Evolutionary conservation across 2,113 vertebrate genomes (phyloP).

Genomic region (Microcebus jonahi): DNA sequence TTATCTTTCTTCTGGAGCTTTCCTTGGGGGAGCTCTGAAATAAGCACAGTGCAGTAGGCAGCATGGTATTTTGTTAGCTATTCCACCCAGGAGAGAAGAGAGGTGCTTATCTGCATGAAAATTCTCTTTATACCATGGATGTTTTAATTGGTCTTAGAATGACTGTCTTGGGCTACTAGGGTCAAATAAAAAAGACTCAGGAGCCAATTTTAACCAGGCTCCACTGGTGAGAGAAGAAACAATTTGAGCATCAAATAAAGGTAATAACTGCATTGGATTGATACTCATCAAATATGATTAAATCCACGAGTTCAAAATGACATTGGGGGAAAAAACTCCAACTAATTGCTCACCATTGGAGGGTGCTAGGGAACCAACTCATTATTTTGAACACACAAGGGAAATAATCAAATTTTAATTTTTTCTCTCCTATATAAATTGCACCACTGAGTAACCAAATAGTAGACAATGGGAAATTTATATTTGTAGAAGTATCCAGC

Average conservation of each 20-base stretch:
- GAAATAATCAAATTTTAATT: conserved; percentile 24
- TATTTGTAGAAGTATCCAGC: not conserved
- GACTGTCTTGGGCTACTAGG: not conserved
- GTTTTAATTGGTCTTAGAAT: conserved; percentile 43
- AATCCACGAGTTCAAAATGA: not conserved
- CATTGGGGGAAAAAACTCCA: not conserved
- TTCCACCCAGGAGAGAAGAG: not conserved
- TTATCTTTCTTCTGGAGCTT: not conserved
- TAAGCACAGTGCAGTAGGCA: not conserved
- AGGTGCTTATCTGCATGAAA: not conserved
- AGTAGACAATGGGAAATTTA: not conserved
- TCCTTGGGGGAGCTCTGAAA: not conserved
- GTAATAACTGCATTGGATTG: not conserved
- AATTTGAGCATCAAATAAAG: conserved; percentile 3
- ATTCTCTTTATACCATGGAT: conserved; percentile 21
- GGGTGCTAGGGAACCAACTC: not conserved
- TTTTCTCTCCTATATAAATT: conserved; percentile 10
- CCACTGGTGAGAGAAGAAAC: not conserved
- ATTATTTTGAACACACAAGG: conserved; percentile 31
- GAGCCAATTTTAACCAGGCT: not conserved
- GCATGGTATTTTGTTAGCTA: conserved; percentile 32
- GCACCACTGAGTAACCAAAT: not conserved
- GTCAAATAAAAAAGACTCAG: conserved; percentile 18
- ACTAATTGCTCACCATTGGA: not conserved
- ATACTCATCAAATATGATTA: conserved; percentile 21